These are phyloP conservation scores for Leptopilina clavipes DNA, from an alignment of 1,140 invertebrate genomes.

Conservation along the genomic window DNA sequence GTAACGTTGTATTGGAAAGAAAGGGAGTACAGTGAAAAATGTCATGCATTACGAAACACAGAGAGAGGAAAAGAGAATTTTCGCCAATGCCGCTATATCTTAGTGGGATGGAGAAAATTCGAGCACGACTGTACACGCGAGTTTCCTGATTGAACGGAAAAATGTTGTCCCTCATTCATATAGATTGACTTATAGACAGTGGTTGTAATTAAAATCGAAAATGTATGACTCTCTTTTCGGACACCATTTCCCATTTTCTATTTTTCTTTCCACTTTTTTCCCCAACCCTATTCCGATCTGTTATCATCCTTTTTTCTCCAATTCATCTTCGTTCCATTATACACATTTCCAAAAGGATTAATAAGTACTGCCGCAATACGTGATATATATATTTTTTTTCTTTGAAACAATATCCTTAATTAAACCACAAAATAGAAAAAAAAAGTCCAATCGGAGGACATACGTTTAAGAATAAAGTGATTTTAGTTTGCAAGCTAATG, in stretches of 20 bases:
- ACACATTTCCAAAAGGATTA: slow-evolving; percentile 1
- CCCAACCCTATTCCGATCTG: neutral
- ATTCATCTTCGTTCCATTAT: slow-evolving; percentile 44
- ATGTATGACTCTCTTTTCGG: slow-evolving; percentile 52
- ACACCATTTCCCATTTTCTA: slow-evolving; percentile 49
- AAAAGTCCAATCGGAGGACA: neutral
- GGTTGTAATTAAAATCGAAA: slow-evolving; percentile 61
- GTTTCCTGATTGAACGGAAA: slow-evolving; percentile 37
- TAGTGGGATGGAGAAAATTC: neutral
- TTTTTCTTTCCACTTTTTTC: slow-evolving; percentile 41
- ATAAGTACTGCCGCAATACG: neutral
- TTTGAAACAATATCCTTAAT: neutral
- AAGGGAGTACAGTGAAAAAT: slow-evolving; percentile 36
- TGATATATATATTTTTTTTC: neutral
- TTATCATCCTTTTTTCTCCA: slow-evolving; percentile 24
- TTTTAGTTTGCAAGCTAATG: slow-evolving; percentile 16
- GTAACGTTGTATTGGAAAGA: neutral
- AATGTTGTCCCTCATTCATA: slow-evolving; percentile 55
- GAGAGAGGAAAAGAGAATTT: slow-evolving; percentile 12
- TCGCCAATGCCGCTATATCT: slow-evolving; percentile 24
- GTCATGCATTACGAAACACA: slow-evolving; percentile 13
- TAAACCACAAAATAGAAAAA: too few species aligned
- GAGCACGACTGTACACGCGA: neutral
- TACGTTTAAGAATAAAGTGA: neutral
- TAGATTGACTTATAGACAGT: slow-evolving; percentile 57